Percentiles rank a stretch among this genome's conserved stretches.
Conservation (phyloP, 2,113 vertebrate species). For the Lipotes vexillifer region DNA sequence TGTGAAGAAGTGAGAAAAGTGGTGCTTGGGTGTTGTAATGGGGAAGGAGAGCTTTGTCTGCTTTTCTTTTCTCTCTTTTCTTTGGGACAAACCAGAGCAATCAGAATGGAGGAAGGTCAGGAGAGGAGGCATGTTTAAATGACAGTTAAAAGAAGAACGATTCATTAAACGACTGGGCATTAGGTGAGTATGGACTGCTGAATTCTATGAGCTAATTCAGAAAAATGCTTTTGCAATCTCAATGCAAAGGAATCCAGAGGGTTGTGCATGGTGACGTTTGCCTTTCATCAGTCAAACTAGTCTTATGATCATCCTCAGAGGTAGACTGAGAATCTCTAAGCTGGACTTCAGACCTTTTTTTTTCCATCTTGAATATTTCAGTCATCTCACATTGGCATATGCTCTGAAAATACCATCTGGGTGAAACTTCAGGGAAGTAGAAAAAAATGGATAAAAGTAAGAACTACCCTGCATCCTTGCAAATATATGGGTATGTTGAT, state of each 20-base stretch:
- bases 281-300: neutral
- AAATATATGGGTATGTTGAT: neutral
- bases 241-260: neutral
- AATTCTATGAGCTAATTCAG: neutral
- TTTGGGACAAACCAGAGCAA: neutral
- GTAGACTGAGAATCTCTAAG: neutral
- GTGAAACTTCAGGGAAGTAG: constrained; percentile 18
- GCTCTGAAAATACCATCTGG: constrained; percentile 41
- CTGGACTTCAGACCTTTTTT: neutral
- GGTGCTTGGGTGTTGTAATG: neutral
- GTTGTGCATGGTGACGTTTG: neutral
- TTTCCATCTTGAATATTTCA: constrained; percentile 39
- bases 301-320: neutral
- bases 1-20: neutral
- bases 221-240: neutral
- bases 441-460: constrained; percentile 41
- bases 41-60: neutral
- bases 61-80: neutral
- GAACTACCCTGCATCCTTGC: neutral
- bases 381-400: constrained; percentile 8
- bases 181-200: neutral
- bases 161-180: neutral
- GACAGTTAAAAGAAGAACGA: neutral
- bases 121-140: neutral
- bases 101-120: neutral